Evolutionary conservation across 2,797 vertebrate genomes (phyloP), one percentile per base, ranked within the genome.

Genomic region (Yasuhikotakia modesta): DNA sequence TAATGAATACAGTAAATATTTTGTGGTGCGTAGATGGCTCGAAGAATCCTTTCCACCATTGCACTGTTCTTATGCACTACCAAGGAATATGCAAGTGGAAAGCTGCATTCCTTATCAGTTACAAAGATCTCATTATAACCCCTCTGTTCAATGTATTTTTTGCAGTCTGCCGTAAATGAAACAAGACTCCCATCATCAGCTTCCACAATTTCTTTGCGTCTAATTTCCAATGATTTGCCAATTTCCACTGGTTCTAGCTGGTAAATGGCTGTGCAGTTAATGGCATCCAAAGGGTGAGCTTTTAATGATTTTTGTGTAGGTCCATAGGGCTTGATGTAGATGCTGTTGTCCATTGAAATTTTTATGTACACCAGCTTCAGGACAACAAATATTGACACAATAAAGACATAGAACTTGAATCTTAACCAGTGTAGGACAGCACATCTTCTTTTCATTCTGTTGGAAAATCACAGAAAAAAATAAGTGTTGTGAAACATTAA

Each of bases 1-100:
- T 96, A 96, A 90, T 98, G 96, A 39, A 98, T 94, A 79, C 96
- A 98, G 80, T 98, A 98, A 84, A 97, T 82, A 84, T 97, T 98
- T 27, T 95, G 91, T 82, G 80, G 92, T 58, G 90, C 90, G 24
- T 97, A 98, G 73, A 96, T 90, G 17, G 95, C 90, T n/a, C 89
- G 89, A n/a, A 98, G 91, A 11, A 98, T 93, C 32, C 96, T 94
- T 89, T 98, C 97, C 66, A 98, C 94, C 95, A 95, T 96, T 19
- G 93, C 89, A 0, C 95, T 93, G 2, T 96, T 93, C 93, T 97
- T 97, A 81, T 98, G 97, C 84, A 98, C 96, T 57, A 97, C 96
- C 85, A 98, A 84, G 32, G 96, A 96, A 83, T 95, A 98, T 22
- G 96, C 97, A 39, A 98, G 80, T 0, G 96, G 96, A 81, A 97